Evolutionary conservation across 2,113 vertebrate genomes (phyloP), one percentile per base, ranked within the genome.

Genomic region (Pachyramphus minor): DNA sequence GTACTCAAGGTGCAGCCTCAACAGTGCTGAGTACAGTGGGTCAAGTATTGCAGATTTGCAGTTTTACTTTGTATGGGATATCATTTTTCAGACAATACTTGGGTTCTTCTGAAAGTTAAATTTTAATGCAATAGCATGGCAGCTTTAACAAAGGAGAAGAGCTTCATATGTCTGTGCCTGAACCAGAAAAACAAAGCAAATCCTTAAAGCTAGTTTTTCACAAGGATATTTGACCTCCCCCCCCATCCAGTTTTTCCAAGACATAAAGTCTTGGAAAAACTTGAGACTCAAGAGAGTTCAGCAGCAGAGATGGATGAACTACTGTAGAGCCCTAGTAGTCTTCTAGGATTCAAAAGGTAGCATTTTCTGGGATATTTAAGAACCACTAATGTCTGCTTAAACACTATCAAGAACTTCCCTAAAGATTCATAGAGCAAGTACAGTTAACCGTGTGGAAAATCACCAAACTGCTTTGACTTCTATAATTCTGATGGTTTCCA

Each of bases 1-100:
- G 23, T 5, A 25, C 13, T 74, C 1, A 0, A 68, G 23, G 20
- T 45, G 28, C 0, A 0, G 28, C 21, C 16, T 47, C 45, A 68
- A 8, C 23, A 75, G 39, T 41, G n/a, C 9, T 14, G 6, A 16
- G 49, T 33, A 22, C 11, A 31, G 8, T 6, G 23, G 4, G 8
- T 39, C 6, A 66, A 23, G 14, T n/a, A 47, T 50, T 60, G 16
- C 8, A 53, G 21, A 18, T 68, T 86, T 86, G 16, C 12, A 22
- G 2, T 66, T 91, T 90, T 66, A 23, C 5, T 64, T n/a, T 77
- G 9, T 12, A 17, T n/a, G 22, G 6, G 14, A 4, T 76, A 17
- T 33, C 4, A 42, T 76, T 90, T 11, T 41, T 82, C 68, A 56
- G 28, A 49, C 6, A 6, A 24, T 5, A 28, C 3, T 44, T 28